A percentile compares a stretch with the other conserved stretches of the same genome.
phyloP scores from a whole-genome alignment of 1,140 invertebrate genomes.

The Drosophila serrata region DNA sequence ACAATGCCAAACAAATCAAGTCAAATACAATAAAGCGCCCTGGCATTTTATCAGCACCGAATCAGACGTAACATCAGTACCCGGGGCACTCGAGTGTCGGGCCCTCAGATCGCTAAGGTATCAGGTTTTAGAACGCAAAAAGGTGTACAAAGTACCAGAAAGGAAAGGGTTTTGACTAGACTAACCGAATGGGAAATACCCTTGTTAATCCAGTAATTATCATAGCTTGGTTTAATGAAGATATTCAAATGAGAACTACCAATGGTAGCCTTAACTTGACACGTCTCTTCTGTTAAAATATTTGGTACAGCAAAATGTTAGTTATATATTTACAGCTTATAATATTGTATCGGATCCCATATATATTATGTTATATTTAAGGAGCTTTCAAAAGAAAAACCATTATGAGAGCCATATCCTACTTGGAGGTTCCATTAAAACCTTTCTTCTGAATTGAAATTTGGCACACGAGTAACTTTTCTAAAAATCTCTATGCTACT shows the following conservation, averaged over 20 bases:
- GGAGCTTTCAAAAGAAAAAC: not conserved
- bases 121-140: conserved; percentile 52
- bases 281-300: not conserved
- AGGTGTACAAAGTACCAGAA: conserved; percentile 1
- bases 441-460: not conserved
- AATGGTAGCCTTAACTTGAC: not conserved
- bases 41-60: conserved; percentile 63
- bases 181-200: not conserved
- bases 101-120: conserved; percentile 41
- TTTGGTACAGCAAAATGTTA: too few relatives aligned
- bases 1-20: conserved; percentile 48
- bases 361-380: not conserved
- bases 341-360: too few relatives aligned
- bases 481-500: not conserved
- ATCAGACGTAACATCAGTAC: conserved; percentile 47
- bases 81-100: conserved; percentile 46
- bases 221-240: not conserved
- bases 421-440: too few relatives aligned
- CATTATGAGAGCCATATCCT: too few relatives aligned
- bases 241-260: not conserved
- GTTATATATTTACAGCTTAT: not conserved
- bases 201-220: not conserved
- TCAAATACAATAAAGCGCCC: conserved; percentile 36
- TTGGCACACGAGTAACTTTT: not conserved
- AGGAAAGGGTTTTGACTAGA: not conserved